Base-by-base conservation (phyloP, 2,113 vertebrate species). In the Vulpes vulpes region DNA sequence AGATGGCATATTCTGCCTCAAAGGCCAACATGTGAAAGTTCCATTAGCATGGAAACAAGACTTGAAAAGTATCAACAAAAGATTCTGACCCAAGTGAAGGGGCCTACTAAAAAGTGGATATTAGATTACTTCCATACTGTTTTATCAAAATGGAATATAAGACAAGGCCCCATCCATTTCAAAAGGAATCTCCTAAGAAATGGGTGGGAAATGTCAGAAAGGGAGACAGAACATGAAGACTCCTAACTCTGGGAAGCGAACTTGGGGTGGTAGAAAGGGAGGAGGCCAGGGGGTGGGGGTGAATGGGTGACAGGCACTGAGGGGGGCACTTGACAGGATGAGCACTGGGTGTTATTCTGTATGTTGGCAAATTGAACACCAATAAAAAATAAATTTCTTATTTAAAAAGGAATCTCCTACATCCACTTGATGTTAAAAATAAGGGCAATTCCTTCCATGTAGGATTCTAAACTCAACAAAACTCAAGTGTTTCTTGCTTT, bases 1-100 rank as follows among this genome's bases (percentile, higher is more conserved):
- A 93, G 96, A 82, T 69, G 92, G 1, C 22, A 3, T 64, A 62
- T 64, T 64, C 91, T 74, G 55, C 65, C 78, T 91, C 71, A 84
- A 71, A 94, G 76, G 16, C 59, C 78, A 85, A 59, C n/a, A 69
- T 35, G 25, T 32, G 15, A 74, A 94, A 73, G 32, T 17, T 64
- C 38, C 89, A 38, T 49, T 25, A 35, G 74, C 23, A 64, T 19
- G 82, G 74, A 96, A 94, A 71, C 69, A 6, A 85, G 67, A 95
- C 51, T 32, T 65, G 11, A 62, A 86, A 89, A 92, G 64, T 57
- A 53, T 38, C 23, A 23, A 43, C 43, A 43, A 43, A 43, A 43
- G 25, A 35, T 30, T 81, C 64, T 88, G 49, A n/a, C 53, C 49
- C 43, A 73, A 43, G 19, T 10, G 8, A 89, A 91, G 60, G 17